Evolutionary conservation across 2,888 invertebrate genomes (phyloP).

Genomic region (Tanytarsus gracilentus): DNA sequence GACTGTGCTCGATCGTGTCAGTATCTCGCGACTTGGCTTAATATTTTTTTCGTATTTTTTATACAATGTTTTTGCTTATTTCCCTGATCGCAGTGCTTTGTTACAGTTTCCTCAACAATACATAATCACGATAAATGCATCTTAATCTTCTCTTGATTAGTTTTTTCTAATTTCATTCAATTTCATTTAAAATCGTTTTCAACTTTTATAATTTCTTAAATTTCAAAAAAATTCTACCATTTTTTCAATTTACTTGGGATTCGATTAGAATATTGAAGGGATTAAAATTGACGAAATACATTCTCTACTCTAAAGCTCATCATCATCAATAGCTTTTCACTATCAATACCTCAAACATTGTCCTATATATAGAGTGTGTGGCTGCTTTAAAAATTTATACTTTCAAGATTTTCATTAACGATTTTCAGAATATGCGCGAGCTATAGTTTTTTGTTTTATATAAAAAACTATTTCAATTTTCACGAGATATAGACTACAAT

Average conservation of each 20-base stretch:
- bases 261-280: neutral
- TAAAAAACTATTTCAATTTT: too few relatives aligned
- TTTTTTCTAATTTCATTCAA: neutral
- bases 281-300: slow-evolving; percentile 9
- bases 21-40: neutral
- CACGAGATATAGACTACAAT: too few relatives aligned
- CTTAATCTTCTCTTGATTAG: neutral
- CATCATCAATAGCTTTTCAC: too few relatives aligned
- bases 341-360: too few relatives aligned
- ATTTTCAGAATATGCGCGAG: too few relatives aligned
- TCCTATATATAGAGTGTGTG: too few relatives aligned
- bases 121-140: neutral
- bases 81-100: slow-evolving; percentile 2
- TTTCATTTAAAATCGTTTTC: neutral
- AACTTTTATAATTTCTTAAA: neutral
- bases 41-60: neutral
- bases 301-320: slow-evolving; percentile 6
- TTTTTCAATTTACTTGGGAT: too few relatives aligned
- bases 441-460: too few relatives aligned
- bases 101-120: neutral
- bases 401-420: too few relatives aligned
- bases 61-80: neutral
- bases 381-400: too few relatives aligned
- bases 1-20: slow-evolving; percentile 1
- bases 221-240: neutral